Evolutionary conservation across 1,140 invertebrate species (phyloP).

Genomic region (Eumaeus atala): DNA sequence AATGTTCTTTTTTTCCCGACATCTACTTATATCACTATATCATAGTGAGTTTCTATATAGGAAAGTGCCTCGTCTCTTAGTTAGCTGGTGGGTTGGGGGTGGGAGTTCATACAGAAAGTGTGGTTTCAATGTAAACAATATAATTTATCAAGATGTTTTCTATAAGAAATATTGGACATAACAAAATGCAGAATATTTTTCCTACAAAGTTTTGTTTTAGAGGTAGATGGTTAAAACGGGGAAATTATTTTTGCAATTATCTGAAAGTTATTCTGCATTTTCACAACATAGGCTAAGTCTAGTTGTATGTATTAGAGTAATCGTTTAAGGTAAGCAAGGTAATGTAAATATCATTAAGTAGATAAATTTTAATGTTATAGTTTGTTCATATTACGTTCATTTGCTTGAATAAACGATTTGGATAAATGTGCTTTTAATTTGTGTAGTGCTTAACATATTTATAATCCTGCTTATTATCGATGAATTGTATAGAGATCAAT

Average conservation of each 20-base stretch:
- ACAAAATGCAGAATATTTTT: constrained; percentile 56
- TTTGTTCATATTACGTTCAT: constrained; percentile 74
- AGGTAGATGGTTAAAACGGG: constrained; percentile 21
- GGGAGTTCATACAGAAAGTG: constrained; percentile 4
- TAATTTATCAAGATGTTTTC: constrained; percentile 44
- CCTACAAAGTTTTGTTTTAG: constrained; percentile 18
- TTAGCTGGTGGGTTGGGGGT: constrained; percentile 18
- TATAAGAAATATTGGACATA: constrained; percentile 50
- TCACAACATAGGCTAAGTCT: constrained; percentile 48
- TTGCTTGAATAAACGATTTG: constrained; percentile 74
- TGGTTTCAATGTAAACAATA: constrained; percentile 19
- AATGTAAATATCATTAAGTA: constrained; percentile 73
- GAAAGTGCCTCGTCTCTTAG: constrained; percentile 17
- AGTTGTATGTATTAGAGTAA: constrained; percentile 55
- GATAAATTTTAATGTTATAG: constrained; percentile 73
- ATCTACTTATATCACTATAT: too few species aligned
- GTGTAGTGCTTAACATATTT: constrained; percentile 5
- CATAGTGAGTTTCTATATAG: constrained; percentile 3
- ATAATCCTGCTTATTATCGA: neutral
- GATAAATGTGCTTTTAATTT: constrained; percentile 58
- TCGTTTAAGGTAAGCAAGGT: constrained; percentile 53
- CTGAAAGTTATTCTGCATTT: constrained; percentile 54
- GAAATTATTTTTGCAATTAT: constrained; percentile 29
- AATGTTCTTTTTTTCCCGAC: too few species aligned
- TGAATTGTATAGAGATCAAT: too few species aligned